These are phyloP conservation scores for Iguana delicatissima DNA, from an alignment of 2,797 vertebrate genomes.

Conservation along the genomic window DNA sequence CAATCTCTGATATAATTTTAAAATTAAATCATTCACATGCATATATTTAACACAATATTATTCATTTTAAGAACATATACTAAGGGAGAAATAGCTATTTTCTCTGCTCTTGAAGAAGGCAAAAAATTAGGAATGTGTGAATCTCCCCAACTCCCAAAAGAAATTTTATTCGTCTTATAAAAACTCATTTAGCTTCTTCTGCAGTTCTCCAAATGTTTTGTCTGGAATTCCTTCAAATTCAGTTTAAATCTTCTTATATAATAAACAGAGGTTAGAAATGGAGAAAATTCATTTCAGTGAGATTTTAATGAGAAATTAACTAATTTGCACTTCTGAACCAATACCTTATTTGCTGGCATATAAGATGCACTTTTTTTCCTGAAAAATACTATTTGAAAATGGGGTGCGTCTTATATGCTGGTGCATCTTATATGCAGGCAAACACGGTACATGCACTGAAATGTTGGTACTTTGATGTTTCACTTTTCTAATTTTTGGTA, in stretches of 20 bases:
- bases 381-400: no score
- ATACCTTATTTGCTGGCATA: background rate
- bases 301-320: background rate
- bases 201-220: background rate
- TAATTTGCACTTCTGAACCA: background rate
- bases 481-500: background rate
- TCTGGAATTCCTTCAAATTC: background rate
- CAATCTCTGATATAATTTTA: background rate
- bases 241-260: background rate
- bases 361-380: no score
- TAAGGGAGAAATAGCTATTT: background rate
- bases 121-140: background rate
- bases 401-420: no score
- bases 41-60: background rate
- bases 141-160: background rate
- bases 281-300: no score
- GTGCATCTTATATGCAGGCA: no score
- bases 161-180: background rate
- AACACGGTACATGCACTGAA: background rate
- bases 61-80: slow-evolving; percentile 32
- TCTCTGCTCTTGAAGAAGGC: background rate
- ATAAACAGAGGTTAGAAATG: background rate
- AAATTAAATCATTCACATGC: background rate
- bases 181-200: background rate
- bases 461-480: background rate